Evolutionary conservation across 1,140 invertebrate species (phyloP).

Genomic region (Idris sp.): DNA sequence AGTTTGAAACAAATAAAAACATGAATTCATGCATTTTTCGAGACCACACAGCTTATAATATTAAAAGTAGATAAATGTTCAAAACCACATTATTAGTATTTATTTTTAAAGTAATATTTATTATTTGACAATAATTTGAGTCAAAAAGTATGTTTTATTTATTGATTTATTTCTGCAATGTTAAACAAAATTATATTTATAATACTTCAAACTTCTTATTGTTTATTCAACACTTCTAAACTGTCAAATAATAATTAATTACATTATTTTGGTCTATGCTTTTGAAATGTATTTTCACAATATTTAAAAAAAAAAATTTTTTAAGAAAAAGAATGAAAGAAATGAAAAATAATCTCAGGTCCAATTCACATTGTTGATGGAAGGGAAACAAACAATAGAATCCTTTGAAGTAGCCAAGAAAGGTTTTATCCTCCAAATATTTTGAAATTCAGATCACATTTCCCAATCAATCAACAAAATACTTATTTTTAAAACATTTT

Average conservation of each 20-base stretch:
- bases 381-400: conserved; percentile 26
- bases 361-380: conserved; percentile 16
- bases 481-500: conserved; percentile 5
- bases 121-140: background rate
- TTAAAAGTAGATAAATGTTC: conserved; percentile 15
- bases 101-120: too few relatives aligned
- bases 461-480: conserved; percentile 28
- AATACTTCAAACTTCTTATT: too few relatives aligned
- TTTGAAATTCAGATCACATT: conserved; percentile 20
- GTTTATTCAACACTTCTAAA: conserved; percentile 3
- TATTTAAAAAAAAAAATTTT: too few relatives aligned
- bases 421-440: background rate
- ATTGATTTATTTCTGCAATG: too few relatives aligned
- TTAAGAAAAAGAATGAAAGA: conserved; percentile 20
- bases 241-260: conserved; percentile 5
- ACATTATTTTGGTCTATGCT: conserved; percentile 7
- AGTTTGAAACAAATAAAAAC: conserved; percentile 9
- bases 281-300: conserved; percentile 34
- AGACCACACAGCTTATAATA: too few relatives aligned
- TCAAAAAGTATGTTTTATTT: too few relatives aligned
- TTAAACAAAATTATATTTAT: too few relatives aligned
- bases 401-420: background rate
- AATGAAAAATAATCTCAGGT: conserved; percentile 18
- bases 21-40: conserved; percentile 14
- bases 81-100: background rate